These are phyloP conservation scores for Malacosoma neustria DNA, from an alignment of 2,888 invertebrate species.

Conservation along the genomic window DNA sequence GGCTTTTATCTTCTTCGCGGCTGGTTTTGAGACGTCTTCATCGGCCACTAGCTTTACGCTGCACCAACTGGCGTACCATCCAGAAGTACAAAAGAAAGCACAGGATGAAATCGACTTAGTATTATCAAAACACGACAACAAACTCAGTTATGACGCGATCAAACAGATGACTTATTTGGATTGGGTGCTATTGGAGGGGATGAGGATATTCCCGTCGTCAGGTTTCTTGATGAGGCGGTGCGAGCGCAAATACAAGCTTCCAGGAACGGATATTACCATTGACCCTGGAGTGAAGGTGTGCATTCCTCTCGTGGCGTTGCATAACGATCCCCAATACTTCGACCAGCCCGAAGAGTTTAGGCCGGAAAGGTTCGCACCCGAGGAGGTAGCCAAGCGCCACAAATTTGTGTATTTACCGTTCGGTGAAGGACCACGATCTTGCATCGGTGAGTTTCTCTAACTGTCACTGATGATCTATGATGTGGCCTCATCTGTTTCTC, in stretches of 20 bases:
- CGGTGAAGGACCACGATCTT: slow-evolving; percentile 45
- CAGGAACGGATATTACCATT: slow-evolving; percentile 27
- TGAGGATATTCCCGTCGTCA: slow-evolving; percentile 40
- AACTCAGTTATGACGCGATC: slow-evolving; percentile 21
- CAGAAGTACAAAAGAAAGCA: slow-evolving; percentile 32
- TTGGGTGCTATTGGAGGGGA: slow-evolving; percentile 39
- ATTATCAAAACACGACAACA: slow-evolving; percentile 26
- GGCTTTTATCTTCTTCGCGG: slow-evolving; percentile 14
- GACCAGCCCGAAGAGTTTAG: slow-evolving; percentile 33
- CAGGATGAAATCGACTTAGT: slow-evolving; percentile 38
- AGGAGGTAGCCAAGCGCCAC: slow-evolving; percentile 20
- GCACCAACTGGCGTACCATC: slow-evolving; percentile 43
- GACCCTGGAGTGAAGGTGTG: slow-evolving; percentile 21
- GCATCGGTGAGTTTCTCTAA: slow-evolving; percentile 34
- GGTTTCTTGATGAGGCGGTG: slow-evolving; percentile 29
- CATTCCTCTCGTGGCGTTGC: slow-evolving; percentile 21
- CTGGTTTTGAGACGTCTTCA: slow-evolving; percentile 63
- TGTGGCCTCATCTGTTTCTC: too few relatives aligned
- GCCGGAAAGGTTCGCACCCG: slow-evolving; percentile 40
- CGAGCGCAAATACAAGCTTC: slow-evolving; percentile 24
- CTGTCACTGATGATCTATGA: too few relatives aligned
- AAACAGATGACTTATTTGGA: slow-evolving; percentile 38
- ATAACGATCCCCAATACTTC: slow-evolving; percentile 43
- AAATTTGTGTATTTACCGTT: slow-evolving; percentile 46
- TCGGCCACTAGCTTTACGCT: slow-evolving; percentile 48